phyloP scores from a whole-genome alignment of 2,888 invertebrate species.

The Aleiodes alternator region DNA sequence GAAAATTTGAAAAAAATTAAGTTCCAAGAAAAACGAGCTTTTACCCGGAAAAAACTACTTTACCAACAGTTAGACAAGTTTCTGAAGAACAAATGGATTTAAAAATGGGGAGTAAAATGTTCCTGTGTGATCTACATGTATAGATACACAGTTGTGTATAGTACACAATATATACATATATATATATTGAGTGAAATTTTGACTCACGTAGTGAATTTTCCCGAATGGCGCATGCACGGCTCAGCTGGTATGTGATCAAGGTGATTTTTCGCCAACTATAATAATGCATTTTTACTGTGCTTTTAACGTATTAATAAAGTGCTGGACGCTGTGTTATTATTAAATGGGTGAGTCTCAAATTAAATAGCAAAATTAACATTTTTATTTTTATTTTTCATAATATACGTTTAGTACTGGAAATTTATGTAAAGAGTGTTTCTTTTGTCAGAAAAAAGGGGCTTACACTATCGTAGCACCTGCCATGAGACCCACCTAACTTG shows the following conservation, averaged over 20 bases:
- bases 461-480: conserved; percentile 59
- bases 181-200: conserved; percentile 42
- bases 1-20: too few species aligned
- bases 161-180: conserved; percentile 23
- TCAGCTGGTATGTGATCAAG: conserved; percentile 68
- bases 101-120: too few species aligned
- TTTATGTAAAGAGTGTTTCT: conserved; percentile 52
- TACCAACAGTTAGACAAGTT: too few species aligned
- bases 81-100: too few species aligned
- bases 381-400: too few species aligned
- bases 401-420: too few species aligned
- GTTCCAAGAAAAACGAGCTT: too few species aligned
- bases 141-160: conserved; percentile 18
- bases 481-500: conserved; percentile 64
- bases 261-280: conserved; percentile 59
- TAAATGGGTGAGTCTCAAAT: conserved; percentile 59
- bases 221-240: conserved; percentile 73
- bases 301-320: conserved; percentile 64
- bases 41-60: too few species aligned
- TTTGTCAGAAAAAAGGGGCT: conserved; percentile 57
- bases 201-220: conserved; percentile 64
- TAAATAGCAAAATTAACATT: not conserved
- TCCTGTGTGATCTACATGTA: not conserved
- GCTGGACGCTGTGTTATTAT: conserved; percentile 62
- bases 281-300: conserved; percentile 65